Conservation (phyloP, 2,888 invertebrate genomes). For the Oxyteleia sp. region DNA sequence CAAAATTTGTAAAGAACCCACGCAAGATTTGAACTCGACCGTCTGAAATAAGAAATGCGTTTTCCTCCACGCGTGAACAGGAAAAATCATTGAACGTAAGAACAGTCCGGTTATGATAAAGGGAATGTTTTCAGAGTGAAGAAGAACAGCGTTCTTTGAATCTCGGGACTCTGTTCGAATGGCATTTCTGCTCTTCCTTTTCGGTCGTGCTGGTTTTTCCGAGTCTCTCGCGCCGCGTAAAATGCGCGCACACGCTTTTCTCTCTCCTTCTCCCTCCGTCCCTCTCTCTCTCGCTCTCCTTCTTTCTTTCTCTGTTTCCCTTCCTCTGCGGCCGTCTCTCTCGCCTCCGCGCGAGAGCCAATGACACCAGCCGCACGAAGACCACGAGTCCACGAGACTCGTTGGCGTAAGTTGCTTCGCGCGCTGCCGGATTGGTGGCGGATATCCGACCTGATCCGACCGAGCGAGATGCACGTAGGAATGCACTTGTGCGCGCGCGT, state of each 20-base stretch:
- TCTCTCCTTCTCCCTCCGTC: not conserved
- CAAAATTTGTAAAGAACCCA: too few relatives aligned
- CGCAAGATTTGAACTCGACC: too few relatives aligned
- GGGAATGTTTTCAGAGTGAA: too few relatives aligned
- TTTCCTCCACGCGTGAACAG: too few relatives aligned
- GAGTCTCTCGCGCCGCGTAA: slow-evolving; percentile 8
- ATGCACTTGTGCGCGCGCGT: slow-evolving; percentile 64
- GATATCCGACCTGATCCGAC: slow-evolving; percentile 58
- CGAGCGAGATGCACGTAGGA: slow-evolving; percentile 64
- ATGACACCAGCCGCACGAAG: slow-evolving; percentile 64
- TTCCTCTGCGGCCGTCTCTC: slow-evolving; percentile 24
- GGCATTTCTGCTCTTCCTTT: slow-evolving; percentile 31
- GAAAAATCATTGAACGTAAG: too few relatives aligned
- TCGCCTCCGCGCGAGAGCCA: slow-evolving; percentile 52
- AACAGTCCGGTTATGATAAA: too few relatives aligned
- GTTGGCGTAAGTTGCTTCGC: slow-evolving; percentile 58
- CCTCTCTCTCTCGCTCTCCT: slow-evolving; percentile 41
- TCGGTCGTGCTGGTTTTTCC: slow-evolving; percentile 40
- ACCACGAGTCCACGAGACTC: slow-evolving; percentile 47
- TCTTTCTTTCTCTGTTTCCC: too few relatives aligned
- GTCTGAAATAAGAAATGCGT: too few relatives aligned
- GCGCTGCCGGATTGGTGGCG: slow-evolving; percentile 64
- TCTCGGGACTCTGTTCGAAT: too few relatives aligned
- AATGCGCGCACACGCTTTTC: slow-evolving; percentile 14
- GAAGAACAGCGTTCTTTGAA: too few relatives aligned